These are phyloP conservation scores for Peucedramus taeniatus DNA, from an alignment of 2,113 vertebrate species.

Conservation along the genomic window DNA sequence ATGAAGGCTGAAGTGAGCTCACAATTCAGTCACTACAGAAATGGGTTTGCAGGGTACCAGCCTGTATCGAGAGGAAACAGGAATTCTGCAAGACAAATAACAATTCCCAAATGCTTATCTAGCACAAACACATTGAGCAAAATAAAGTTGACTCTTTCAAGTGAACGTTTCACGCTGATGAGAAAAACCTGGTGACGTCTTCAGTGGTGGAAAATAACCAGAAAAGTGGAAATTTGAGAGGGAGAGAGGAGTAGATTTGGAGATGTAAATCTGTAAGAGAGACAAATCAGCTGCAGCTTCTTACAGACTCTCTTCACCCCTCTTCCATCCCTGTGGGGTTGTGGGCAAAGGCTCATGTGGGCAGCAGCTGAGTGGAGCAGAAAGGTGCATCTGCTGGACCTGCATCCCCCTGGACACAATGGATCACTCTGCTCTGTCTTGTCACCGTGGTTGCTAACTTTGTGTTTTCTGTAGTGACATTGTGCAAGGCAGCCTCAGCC, in stretches of 20 bases:
- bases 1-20: neutral
- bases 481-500: neutral
- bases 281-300: neutral
- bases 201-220: neutral
- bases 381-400: neutral
- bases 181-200: neutral
- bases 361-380: neutral
- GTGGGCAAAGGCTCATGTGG: rapidly evolving
- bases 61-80: neutral
- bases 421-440: neutral
- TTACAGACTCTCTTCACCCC: neutral
- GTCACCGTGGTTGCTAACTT: rapidly evolving
- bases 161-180: neutral
- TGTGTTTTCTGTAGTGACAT: neutral
- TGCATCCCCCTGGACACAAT: no score
- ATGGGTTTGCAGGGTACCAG: neutral
- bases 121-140: conserved; percentile 32
- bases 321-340: neutral
- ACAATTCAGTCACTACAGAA: neutral
- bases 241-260: neutral
- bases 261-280: neutral
- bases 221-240: neutral
- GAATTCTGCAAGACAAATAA: conserved; percentile 13
- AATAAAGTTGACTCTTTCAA: conserved; percentile 24
- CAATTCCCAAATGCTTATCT: conserved; percentile 47